phyloP scores from a whole-genome alignment of 1,140 invertebrate genomes.

The Neotoxoptera formosana region DNA sequence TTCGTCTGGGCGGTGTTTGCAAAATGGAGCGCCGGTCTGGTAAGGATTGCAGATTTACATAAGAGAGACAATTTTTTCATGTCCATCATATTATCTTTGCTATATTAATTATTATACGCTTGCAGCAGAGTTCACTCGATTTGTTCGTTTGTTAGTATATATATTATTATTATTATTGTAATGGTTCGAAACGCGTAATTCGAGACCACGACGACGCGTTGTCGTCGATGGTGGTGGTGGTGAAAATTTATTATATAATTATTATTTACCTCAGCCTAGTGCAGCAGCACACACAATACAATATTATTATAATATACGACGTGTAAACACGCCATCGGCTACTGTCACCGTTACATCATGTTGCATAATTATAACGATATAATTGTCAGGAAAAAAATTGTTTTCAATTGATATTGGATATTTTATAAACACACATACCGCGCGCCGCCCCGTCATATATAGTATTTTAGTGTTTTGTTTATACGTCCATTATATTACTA shows the following conservation, averaged over 20 bases:
- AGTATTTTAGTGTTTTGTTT: not conserved
- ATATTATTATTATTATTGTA: too few species aligned
- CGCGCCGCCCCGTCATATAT: not conserved
- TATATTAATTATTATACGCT: not conserved
- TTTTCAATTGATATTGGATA: constrained; percentile 9
- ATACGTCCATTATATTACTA: not conserved
- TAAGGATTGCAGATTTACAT: not conserved
- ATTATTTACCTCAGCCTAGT: not conserved
- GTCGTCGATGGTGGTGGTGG: too few species aligned
- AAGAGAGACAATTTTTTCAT: not conserved
- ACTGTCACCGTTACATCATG: not conserved
- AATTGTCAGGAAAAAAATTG: not conserved
- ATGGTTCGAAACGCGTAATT: not conserved
- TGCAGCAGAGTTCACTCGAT: not conserved
- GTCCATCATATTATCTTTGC: not conserved
- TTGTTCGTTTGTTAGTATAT: not conserved
- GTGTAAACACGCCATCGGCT: not conserved
- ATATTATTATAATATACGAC: too few species aligned
- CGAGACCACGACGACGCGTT: not conserved
- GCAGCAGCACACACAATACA: not conserved
- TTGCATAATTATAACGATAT: not conserved
- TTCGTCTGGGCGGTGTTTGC: not conserved
- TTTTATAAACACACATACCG: not conserved
- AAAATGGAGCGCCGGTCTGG: not conserved
- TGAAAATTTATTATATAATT: not conserved